These are phyloP conservation scores for Parauchenoglanis punctatus DNA, from an alignment of 2,797 vertebrate species.

Conservation along the genomic window DNA sequence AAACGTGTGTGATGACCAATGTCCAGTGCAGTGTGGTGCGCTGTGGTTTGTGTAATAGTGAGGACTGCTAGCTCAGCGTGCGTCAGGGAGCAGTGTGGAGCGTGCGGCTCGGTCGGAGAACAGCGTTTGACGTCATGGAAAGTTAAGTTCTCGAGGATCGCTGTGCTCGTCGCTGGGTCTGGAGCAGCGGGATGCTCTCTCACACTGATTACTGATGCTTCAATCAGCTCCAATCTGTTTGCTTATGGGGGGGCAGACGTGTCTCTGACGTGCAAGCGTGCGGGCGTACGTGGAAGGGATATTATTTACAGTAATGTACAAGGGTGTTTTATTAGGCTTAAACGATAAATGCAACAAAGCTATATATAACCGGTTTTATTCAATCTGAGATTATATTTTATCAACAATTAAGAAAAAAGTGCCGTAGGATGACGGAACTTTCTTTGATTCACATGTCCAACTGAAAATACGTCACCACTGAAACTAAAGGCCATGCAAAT, in stretches of 20 bases:
- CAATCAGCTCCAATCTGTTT: slow-evolving; percentile 53
- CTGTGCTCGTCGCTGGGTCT: slow-evolving; percentile 27
- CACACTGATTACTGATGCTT: slow-evolving; percentile 50
- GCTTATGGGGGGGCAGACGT: slow-evolving; percentile 33
- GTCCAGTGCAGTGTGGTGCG: background rate
- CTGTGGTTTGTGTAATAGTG: background rate
- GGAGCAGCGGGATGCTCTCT: slow-evolving; percentile 34
- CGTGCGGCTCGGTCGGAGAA: slow-evolving; percentile 22
- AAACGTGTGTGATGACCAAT: background rate
- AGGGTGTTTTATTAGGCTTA: background rate
- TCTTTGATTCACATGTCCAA: background rate
- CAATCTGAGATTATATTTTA: background rate
- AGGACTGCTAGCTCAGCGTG: slow-evolving; percentile 52
- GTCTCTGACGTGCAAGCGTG: slow-evolving; percentile 11
- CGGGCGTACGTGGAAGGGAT: background rate
- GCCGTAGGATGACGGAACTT: background rate
- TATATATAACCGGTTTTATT: background rate
- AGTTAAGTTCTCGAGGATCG: slow-evolving; percentile 41
- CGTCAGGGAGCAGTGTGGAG: slow-evolving; percentile 15
- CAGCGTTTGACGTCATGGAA: slow-evolving; percentile 52
- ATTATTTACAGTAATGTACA: too few relatives aligned
- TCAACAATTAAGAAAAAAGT: background rate
- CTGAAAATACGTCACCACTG: slow-evolving; percentile 4
- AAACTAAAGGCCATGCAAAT: slow-evolving; percentile 32
- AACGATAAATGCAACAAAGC: background rate